Conservation (phyloP, 2,888 invertebrate species). For the Thereva unica region DNA sequence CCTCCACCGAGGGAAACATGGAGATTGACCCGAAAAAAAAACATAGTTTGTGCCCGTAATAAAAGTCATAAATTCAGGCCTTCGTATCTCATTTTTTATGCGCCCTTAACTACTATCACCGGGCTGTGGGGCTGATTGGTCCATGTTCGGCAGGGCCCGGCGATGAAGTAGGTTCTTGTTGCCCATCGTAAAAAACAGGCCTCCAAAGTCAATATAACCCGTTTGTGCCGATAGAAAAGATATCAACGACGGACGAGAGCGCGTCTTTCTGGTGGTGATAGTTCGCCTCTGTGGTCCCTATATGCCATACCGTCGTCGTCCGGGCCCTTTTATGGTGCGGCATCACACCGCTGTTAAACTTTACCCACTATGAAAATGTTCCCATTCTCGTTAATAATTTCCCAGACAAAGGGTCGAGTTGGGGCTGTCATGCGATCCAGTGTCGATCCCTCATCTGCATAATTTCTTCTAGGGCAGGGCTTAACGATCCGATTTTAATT, state of each 20-base stretch:
- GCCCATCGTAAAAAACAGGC: not conserved
- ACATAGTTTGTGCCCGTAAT: not conserved
- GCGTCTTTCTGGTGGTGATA: too few species aligned
- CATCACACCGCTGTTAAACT: constrained; percentile 7
- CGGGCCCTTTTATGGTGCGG: constrained; percentile 10
- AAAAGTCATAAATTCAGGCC: constrained; percentile 25
- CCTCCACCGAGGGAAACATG: not conserved
- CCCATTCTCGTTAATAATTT: constrained; percentile 23
- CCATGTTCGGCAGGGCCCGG: too few species aligned
- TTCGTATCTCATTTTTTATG: constrained; percentile 26
- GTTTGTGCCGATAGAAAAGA: constrained; percentile 21
- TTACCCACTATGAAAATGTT: constrained; percentile 21
- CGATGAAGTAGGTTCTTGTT: not conserved
- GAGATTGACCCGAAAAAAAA: too few species aligned
- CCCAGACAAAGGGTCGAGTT: constrained; percentile 4
- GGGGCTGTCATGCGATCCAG: constrained; percentile 16
- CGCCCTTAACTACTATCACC: constrained; percentile 4
- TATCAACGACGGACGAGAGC: not conserved
- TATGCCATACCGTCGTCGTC: not conserved
- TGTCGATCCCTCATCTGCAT: constrained; percentile 23
- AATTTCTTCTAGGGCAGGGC: constrained; percentile 22
- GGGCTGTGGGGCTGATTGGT: not conserved
- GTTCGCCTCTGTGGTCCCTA: not conserved
- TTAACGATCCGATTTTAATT: constrained; percentile 31
- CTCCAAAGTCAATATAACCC: constrained; percentile 13